Percentiles rank a stretch among this genome's conserved stretches.
Evolutionary conservation across 53 echinoderm and acorn worm species (phyloP).

Genomic region (Holothuria leucospilota): DNA sequence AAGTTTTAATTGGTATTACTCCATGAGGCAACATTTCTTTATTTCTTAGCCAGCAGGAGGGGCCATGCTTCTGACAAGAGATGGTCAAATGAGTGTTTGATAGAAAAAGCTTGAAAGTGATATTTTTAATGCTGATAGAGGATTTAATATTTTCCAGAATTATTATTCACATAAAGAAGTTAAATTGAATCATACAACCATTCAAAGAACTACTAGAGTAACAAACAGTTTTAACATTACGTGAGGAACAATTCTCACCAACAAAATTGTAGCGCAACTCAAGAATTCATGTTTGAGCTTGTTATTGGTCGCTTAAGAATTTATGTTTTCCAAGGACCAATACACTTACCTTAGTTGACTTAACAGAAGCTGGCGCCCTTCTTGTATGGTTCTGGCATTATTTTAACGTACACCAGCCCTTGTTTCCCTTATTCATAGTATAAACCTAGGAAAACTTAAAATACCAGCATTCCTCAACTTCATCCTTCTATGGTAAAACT

Average conservation of each 20-base stretch:
- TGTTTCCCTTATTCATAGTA: conserved; percentile 50
- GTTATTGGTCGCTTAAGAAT: conserved; percentile 68
- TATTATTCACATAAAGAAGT: conserved; percentile 65
- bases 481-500: too few species aligned
- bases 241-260: background rate
- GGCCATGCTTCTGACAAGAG: conserved; percentile 70
- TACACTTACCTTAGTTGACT: conserved; percentile 63
- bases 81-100: conserved; percentile 61
- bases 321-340: conserved; percentile 65
- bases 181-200: conserved; percentile 64
- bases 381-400: conserved; percentile 61
- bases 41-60: conserved; percentile 54
- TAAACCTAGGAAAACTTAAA: background rate
- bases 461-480: too few species aligned
- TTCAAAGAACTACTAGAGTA: conserved; percentile 51
- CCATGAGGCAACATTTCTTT: conserved; percentile 67
- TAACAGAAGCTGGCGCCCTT: conserved; percentile 61
- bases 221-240: conserved; percentile 53
- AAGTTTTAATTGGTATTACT: conserved; percentile 70
- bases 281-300: conserved; percentile 63
- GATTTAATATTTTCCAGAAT: conserved; percentile 76
- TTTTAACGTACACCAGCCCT: conserved; percentile 54
- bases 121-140: conserved; percentile 71
- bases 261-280: conserved; percentile 38
- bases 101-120: conserved; percentile 65